These are phyloP conservation scores for Odontesthes bonariensis DNA, from an alignment of 2,113 vertebrate species.

Conservation along the genomic window DNA sequence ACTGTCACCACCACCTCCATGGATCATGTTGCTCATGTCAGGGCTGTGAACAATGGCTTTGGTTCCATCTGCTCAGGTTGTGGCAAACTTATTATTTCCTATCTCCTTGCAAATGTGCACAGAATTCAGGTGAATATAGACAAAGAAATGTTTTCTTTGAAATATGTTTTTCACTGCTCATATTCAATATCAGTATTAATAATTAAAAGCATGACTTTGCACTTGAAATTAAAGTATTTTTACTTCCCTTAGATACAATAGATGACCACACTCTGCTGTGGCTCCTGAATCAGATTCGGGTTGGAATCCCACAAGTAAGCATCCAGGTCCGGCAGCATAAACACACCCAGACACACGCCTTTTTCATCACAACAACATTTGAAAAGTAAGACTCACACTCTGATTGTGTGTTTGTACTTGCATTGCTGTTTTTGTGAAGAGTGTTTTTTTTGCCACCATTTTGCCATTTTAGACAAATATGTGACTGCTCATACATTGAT, in stretches of 20 bases:
- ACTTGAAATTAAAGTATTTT: background rate
- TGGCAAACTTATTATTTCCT: background rate
- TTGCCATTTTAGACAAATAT: background rate
- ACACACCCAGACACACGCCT: slow-evolving; percentile 90
- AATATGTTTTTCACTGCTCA: too few species aligned
- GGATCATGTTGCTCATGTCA: background rate
- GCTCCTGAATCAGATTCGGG: slow-evolving; percentile 94
- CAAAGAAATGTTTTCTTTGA: background rate
- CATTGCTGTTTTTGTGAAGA: background rate
- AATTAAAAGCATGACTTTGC: background rate
- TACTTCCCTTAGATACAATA: slow-evolving; percentile 84
- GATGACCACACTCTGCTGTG: slow-evolving; percentile 96
- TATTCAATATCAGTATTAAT: background rate
- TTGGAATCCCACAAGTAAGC: slow-evolving; percentile 95
- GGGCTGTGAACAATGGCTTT: background rate
- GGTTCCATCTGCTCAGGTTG: slow-evolving; percentile 5
- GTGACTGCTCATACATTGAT: background rate
- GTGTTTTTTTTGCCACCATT: background rate
- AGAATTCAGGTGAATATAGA: background rate
- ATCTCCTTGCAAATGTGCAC: background rate
- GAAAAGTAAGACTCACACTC: slow-evolving; percentile 86
- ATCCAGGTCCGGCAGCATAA: slow-evolving; percentile 96
- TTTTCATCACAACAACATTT: slow-evolving; percentile 96
- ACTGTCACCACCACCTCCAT: background rate
- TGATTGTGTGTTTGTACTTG: background rate